Percentiles rank a stretch among this genome's conserved stretches.
Conservation (phyloP, 2,113 vertebrate species). For the Zonotrichia leucophrys region DNA sequence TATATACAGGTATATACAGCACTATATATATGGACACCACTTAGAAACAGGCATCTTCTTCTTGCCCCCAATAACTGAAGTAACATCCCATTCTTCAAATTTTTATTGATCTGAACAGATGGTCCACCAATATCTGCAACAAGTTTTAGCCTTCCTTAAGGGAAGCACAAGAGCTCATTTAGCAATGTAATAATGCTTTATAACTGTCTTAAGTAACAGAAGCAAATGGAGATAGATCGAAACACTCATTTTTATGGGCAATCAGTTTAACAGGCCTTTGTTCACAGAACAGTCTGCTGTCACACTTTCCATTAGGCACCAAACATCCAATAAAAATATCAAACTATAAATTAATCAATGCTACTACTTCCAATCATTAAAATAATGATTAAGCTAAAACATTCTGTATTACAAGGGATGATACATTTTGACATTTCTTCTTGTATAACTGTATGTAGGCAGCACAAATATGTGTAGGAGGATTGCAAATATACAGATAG, state of each 20-base stretch:
- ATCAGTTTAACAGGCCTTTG: slow-evolving; percentile 46
- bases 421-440: neutral
- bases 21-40: neutral
- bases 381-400: neutral
- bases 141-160: slow-evolving; percentile 1
- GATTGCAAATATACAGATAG: neutral
- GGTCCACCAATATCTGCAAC: neutral
- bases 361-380: neutral
- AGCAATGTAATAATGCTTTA: neutral
- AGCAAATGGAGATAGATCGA: slow-evolving; percentile 2
- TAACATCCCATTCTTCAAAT: neutral
- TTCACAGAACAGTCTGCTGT: neutral
- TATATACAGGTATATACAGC: neutral
- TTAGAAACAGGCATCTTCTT: neutral
- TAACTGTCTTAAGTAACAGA: slow-evolving; percentile 34
- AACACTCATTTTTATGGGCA: slow-evolving; percentile 16
- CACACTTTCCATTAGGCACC: neutral
- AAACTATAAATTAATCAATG: slow-evolving; percentile 20
- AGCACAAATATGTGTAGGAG: neutral
- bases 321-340: neutral
- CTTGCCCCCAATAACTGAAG: neutral
- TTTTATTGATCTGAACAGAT: neutral
- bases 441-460: neutral
- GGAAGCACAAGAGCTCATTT: neutral
- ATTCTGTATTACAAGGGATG: neutral